phyloP scores from a whole-genome alignment of 2,113 vertebrate genomes.

The Gadus macrocephalus region DNA sequence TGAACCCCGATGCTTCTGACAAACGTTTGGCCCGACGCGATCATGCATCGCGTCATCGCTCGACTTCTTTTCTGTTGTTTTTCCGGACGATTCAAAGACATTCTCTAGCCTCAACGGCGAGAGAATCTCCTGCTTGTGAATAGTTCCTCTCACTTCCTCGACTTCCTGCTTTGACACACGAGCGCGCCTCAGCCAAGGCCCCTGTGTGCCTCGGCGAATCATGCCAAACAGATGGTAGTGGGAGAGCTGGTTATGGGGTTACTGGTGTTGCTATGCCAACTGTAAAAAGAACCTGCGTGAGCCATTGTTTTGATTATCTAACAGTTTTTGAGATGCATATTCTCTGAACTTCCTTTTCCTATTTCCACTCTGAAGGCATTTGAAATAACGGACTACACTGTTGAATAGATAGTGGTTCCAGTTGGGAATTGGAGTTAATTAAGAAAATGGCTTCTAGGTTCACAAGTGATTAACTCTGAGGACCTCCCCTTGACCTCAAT shows the following conservation, averaged over 20 bases:
- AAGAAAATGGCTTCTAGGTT: neutral
- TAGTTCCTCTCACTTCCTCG: neutral
- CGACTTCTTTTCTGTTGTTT: slow-evolving; percentile 35
- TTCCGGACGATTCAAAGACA: slow-evolving; percentile 37
- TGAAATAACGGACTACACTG: slow-evolving; percentile 23
- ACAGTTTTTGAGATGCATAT: slow-evolving; percentile 12
- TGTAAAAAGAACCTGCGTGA: neutral
- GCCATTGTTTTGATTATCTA: slow-evolving; percentile 4
- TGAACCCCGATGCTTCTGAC: no score
- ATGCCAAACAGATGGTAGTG: slow-evolving; percentile 37
- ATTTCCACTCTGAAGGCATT: slow-evolving; percentile 23
- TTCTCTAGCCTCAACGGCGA: slow-evolving; percentile 4
- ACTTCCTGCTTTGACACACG: neutral
- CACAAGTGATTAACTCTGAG: neutral
- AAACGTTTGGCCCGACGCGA: no score
- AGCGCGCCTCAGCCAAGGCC: neutral
- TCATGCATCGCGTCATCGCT: no score
- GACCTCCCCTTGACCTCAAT: no score
- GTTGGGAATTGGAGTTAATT: slow-evolving; percentile 10
- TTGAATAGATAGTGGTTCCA: slow-evolving; percentile 15
- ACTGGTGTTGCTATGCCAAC: slow-evolving; percentile 3
- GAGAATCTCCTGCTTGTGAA: slow-evolving; percentile 3
- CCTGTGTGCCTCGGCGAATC: slow-evolving; percentile 16
- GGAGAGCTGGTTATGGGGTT: slow-evolving; percentile 30
- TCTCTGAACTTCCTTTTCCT: slow-evolving; percentile 25